These are phyloP conservation scores for Adelges cooleyi DNA, from an alignment of 1,140 invertebrate species.

Conservation along the genomic window DNA sequence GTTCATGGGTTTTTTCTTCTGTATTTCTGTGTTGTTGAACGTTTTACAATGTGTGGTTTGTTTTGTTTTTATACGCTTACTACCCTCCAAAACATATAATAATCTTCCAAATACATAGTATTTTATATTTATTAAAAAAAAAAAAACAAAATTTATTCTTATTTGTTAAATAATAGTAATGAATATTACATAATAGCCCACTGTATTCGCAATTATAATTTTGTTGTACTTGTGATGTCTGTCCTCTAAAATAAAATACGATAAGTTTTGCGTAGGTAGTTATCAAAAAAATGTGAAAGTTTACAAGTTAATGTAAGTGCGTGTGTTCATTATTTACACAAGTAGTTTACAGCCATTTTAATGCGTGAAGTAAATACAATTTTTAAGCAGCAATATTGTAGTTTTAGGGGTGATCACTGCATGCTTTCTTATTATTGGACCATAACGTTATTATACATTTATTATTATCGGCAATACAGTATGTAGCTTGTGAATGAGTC, in stretches of 20 bases:
- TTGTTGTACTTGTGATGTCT: conserved; percentile 16
- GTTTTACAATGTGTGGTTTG: conserved; percentile 27
- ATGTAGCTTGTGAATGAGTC: too few species aligned
- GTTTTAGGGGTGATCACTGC: background rate
- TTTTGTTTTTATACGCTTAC: conserved; percentile 5
- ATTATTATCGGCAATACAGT: too few species aligned
- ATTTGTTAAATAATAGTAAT: too few species aligned
- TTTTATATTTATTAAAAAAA: background rate
- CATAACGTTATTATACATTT: too few species aligned
- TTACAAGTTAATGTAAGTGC: background rate
- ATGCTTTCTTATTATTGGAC: too few species aligned
- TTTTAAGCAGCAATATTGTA: background rate
- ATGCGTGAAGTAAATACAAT: background rate
- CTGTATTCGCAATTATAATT: background rate
- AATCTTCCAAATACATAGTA: background rate
- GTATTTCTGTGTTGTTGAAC: conserved; percentile 20
- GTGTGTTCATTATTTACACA: background rate
- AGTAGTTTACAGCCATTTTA: background rate
- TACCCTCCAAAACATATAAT: background rate
- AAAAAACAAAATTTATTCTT: background rate
- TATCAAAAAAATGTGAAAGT: too few species aligned
- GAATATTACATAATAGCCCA: background rate
- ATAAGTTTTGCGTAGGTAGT: background rate
- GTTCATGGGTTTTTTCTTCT: conserved; percentile 18
- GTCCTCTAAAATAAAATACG: background rate